Evolutionary conservation across 1,140 invertebrate genomes (phyloP), one percentile per base, ranked within the genome.

Genomic region (Bombus sylvicola): DNA sequence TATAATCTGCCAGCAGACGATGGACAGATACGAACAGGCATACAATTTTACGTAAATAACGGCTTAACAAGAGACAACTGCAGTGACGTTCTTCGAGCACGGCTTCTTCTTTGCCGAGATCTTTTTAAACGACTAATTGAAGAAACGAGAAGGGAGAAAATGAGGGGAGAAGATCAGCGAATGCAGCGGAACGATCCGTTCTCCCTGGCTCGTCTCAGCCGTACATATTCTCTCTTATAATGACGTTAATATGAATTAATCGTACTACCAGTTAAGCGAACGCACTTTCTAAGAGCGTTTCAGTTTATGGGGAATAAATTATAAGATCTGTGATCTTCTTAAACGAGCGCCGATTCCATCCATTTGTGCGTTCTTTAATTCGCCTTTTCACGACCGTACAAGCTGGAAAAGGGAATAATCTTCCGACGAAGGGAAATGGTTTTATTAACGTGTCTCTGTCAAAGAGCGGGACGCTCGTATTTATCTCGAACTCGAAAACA

Each of bases 111-210:
- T 43, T 87, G 66, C 69, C 31, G 25, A 47, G 41, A 13, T 3
- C 71, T 86, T 87, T 87, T 57, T 73, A 31, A 75, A 69, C 41
- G 80, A 74, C 66, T 87, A 89, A 90, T 90, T 90, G 85, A 81
- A 90, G 85, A 59, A 78, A 68, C 34, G 9, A 73, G 66, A 57
- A 41, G 37, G 41, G n/a, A 71, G 47, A 76, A 66, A 78, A 22
- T 43, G 59, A 39, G 66, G 66, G 62, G 77, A 73, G 68, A 78
- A 22, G 74, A 41, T 15, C 4, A 13, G 59, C 22, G 31, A 57
- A 89, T 75, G 88, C 79, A 72, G 84, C 66, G 85, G 78, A 80
- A 71, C 43, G 77, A 59, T 59, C 59, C 69, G 69, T 62, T 41
- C 57, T 62, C 37, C 15, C 64, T 43, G 53, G 18, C 6, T 75